A percentile compares a stretch with the other conserved stretches of the same genome.
These are phyloP conservation scores for Mesorhabditis sp. DNA, from an alignment of 2,888 invertebrate genomes.

Conservation along the genomic window DNA sequence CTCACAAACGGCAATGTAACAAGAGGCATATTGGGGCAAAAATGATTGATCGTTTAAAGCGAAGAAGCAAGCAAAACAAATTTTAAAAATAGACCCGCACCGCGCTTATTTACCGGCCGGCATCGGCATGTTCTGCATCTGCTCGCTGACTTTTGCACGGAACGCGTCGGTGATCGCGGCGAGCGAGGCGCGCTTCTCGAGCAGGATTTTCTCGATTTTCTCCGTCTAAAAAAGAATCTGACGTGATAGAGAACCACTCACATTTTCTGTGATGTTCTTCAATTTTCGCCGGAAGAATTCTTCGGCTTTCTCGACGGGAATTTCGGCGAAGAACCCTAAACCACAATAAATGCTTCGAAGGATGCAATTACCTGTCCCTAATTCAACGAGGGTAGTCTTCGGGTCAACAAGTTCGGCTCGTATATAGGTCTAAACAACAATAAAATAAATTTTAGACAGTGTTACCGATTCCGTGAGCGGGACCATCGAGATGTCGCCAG, in stretches of 20 bases:
- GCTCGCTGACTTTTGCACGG: not conserved
- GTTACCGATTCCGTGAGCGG: not conserved
- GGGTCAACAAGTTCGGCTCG: not conserved
- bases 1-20: no score
- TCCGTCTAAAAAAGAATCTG: not conserved
- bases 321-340: slow-evolving; percentile 4
- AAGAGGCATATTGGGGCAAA: no score
- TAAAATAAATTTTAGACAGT: not conserved
- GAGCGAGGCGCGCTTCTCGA: not conserved
- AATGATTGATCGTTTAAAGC: not conserved
- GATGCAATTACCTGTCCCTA: not conserved
- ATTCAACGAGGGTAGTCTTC: not conserved
- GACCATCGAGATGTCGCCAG: not conserved
- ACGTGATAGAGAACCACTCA: not conserved
- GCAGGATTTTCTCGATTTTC: slow-evolving; percentile 5
- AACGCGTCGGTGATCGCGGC: not conserved
- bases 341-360: not conserved
- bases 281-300: not conserved
- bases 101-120: not conserved
- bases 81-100: not conserved
- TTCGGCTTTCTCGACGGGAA: slow-evolving; percentile 2
- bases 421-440: not conserved
- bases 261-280: not conserved
- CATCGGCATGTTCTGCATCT: not conserved
- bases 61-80: not conserved